Evolutionary conservation across 2,888 invertebrate species (phyloP).

Genomic region (Junonia oenone): DNA sequence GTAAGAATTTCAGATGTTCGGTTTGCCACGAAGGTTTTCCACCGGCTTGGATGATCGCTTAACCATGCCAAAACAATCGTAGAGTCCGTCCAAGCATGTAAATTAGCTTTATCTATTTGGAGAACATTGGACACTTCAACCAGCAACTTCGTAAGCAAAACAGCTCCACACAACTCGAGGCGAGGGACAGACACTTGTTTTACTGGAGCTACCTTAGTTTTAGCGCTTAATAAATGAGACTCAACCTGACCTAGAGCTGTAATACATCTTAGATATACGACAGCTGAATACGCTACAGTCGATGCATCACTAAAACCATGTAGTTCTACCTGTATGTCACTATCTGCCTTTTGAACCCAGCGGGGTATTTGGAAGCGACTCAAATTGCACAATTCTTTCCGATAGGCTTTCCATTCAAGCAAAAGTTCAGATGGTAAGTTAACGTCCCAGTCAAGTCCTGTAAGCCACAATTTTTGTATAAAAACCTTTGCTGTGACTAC

Average conservation of each 20-base stretch:
- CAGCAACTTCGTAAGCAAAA: no score
- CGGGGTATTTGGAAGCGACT: conserved; percentile 13
- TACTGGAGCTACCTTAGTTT: no score
- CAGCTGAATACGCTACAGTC: conserved; percentile 9
- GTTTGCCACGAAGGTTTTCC: neutral
- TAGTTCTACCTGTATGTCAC: neutral
- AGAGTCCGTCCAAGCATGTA: no score
- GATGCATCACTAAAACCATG: conserved; percentile 23
- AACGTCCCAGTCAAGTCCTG: conserved; percentile 17
- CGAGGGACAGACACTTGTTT: no score
- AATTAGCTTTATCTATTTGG: no score
- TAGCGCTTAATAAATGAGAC: no score
- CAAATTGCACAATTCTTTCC: conserved; percentile 17
- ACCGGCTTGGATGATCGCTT: neutral
- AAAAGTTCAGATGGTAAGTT: conserved; percentile 11
- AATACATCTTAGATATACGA: neutral
- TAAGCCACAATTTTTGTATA: conserved; percentile 22
- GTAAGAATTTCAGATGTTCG: neutral
- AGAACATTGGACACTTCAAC: no score
- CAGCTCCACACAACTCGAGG: no score
- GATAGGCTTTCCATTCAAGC: conserved; percentile 24
- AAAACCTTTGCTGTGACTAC: conserved; percentile 17
- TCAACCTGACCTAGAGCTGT: no score
- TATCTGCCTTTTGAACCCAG: conserved; percentile 10
- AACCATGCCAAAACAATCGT: neutral